phyloP scores from a whole-genome alignment of 2,797 vertebrate species.

The Anniella stebbinsi region DNA sequence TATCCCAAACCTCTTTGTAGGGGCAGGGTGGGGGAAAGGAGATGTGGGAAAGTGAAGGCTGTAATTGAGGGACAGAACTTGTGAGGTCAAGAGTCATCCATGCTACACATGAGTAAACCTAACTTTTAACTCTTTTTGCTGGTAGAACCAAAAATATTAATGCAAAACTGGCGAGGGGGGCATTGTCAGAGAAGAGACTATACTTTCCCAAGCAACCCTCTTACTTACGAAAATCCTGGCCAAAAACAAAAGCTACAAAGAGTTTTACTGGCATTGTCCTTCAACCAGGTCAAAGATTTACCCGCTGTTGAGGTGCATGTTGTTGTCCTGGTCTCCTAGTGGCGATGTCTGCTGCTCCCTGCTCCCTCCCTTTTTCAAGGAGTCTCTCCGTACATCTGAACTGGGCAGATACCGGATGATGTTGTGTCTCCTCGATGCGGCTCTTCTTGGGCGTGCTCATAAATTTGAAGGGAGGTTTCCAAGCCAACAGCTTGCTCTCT shows the following conservation, averaged over 20 bases:
- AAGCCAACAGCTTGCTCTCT: background rate
- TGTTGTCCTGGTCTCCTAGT: background rate
- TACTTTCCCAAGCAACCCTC: background rate
- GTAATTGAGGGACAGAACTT: background rate
- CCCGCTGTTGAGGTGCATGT: background rate
- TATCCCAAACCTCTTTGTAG: background rate
- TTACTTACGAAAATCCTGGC: background rate
- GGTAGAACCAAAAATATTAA: background rate
- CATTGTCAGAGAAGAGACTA: background rate
- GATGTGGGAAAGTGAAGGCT: background rate
- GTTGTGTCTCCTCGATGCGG: background rate
- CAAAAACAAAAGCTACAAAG: background rate
- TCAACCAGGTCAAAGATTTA: background rate
- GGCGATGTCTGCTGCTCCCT: background rate
- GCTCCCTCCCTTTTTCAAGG: background rate
- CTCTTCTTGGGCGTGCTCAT: conserved; percentile 16
- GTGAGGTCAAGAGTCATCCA: background rate
- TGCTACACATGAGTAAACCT: background rate
- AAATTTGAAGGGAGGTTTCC: background rate
- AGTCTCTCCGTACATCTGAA: background rate
- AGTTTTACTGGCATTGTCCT: background rate
- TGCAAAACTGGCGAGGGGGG: background rate
- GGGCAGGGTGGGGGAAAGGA: too few relatives aligned
- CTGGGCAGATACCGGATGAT: too few relatives aligned
- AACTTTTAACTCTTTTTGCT: background rate